Evolutionary conservation across 2,888 invertebrate species (phyloP).

Genomic region (Timandra comae): DNA sequence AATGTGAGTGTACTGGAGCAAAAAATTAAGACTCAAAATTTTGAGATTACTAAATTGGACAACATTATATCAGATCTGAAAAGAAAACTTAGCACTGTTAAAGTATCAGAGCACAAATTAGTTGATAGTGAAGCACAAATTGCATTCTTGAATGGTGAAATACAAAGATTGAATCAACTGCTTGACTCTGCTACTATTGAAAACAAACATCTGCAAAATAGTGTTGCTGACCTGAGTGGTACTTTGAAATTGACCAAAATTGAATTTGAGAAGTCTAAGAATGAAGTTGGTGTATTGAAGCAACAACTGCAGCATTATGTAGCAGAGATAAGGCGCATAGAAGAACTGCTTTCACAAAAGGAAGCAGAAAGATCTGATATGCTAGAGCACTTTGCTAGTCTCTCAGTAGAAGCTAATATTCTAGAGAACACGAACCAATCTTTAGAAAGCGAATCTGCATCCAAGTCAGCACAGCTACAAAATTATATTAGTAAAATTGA

Average conservation of each 20-base stretch:
- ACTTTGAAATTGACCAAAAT: slow-evolving; percentile 79
- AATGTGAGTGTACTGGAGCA: slow-evolving; percentile 79
- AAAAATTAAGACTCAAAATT: slow-evolving; percentile 78
- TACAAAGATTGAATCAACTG: slow-evolving; percentile 71
- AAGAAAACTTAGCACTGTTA: slow-evolving; percentile 64
- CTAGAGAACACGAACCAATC: slow-evolving; percentile 88
- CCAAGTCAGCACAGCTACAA: slow-evolving; percentile 78
- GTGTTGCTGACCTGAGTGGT: slow-evolving; percentile 79
- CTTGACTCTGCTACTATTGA: slow-evolving; percentile 79
- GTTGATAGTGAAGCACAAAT: slow-evolving; percentile 73
- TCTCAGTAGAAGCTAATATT: slow-evolving; percentile 85
- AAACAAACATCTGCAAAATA: slow-evolving; percentile 85
- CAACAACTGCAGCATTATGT: slow-evolving; percentile 88
- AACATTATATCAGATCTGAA: slow-evolving; percentile 73
- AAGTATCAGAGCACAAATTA: slow-evolving; percentile 67
- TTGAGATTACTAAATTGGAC: slow-evolving; percentile 72
- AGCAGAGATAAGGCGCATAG: slow-evolving; percentile 86
- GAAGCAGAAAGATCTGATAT: slow-evolving; percentile 88
- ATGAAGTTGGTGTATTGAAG: slow-evolving; percentile 84
- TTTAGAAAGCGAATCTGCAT: slow-evolving; percentile 85
- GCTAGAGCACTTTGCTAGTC: slow-evolving; percentile 86
- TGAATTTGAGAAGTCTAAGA: slow-evolving; percentile 81
- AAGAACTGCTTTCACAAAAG: slow-evolving; percentile 84
- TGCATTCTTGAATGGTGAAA: slow-evolving; percentile 76
- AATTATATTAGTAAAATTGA: slow-evolving; percentile 66